Evolutionary conservation across 2,113 vertebrate species (phyloP), one percentile per base, ranked within the genome.

Genomic region (Trogon surrucura): DNA sequence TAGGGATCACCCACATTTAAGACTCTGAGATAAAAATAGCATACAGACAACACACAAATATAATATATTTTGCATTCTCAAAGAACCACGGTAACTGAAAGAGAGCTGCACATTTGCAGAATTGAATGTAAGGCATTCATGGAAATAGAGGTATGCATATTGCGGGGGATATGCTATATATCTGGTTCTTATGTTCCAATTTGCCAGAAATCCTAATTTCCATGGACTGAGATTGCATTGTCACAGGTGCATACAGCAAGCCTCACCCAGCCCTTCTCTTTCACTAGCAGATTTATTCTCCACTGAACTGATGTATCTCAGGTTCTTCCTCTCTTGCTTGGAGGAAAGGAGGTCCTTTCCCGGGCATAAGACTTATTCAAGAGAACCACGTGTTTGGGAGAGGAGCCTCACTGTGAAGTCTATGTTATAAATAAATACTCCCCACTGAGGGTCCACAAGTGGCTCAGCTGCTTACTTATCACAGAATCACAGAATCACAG

Each of bases 311-410:
- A 10, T 26, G 32, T 45, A n/a, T 88, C 61, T 88, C 17, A 16
- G 30, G 20, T 75, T 57, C 22, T 84, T 81, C 21, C 69, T 84
- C 5, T 34, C 21, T 22, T 36, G 12, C n/a, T 58, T 50, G 4
- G 44, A 88, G 38, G 9, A 48, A 38, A 21, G 18, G 11, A 58
- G 22, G 7, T 36, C 36, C 22, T 58, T 66, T 27, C 57, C 32
- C 23, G 12, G 6, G 27, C 17, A 8, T 58, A 85, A n/a, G 34
- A 29, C 32, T 7, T 70, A 1, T 80, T 80, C 73, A 47, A 73
- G 47, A 58, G 36, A 53, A 19, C 4, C 0, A 0, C 3, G 2
- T 45, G 3, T 45, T 10, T 86, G 36, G 36, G 45, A 84, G 47
- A 89, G 54, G 6, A 85, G 18, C 34, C 80, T 51, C 44, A 48